Evolutionary conservation across 2,113 vertebrate genomes (phyloP).

Genomic region (Pogonocichla stellata): DNA sequence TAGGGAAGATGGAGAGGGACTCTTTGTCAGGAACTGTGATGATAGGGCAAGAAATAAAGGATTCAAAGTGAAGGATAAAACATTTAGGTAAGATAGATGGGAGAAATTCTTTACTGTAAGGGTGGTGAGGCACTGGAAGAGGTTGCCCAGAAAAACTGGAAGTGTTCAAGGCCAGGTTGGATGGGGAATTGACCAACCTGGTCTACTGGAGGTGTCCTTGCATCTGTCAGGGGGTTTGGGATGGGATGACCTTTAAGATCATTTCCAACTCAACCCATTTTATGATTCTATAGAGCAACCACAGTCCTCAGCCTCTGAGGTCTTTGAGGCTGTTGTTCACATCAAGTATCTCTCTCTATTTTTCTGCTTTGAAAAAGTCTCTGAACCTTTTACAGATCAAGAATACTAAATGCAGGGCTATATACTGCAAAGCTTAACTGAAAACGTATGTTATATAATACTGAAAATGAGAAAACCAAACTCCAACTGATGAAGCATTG

Average conservation of each 20-base stretch:
- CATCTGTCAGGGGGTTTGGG: background rate
- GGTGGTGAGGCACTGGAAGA: background rate
- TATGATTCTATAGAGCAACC: background rate
- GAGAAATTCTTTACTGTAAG: background rate
- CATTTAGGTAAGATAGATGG: background rate
- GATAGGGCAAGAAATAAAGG: background rate
- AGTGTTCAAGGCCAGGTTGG: background rate
- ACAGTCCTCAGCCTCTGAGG: rapidly evolving
- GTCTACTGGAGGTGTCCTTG: background rate
- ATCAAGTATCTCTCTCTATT: background rate
- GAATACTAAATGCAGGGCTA: background rate
- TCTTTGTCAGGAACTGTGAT: background rate
- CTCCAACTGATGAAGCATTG: background rate
- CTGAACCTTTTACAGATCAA: background rate
- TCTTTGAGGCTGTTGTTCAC: background rate
- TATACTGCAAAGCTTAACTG: rapidly evolving
- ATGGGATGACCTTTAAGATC: background rate
- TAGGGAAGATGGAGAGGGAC: background rate
- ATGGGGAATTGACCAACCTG: background rate
- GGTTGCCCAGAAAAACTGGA: background rate
- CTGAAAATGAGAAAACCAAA: background rate
- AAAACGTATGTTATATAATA: background rate
- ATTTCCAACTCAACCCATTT: background rate
- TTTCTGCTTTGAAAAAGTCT: background rate
- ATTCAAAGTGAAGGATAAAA: background rate